phyloP scores from a whole-genome alignment of 2,888 invertebrate species.

The Sesia apiformis region DNA sequence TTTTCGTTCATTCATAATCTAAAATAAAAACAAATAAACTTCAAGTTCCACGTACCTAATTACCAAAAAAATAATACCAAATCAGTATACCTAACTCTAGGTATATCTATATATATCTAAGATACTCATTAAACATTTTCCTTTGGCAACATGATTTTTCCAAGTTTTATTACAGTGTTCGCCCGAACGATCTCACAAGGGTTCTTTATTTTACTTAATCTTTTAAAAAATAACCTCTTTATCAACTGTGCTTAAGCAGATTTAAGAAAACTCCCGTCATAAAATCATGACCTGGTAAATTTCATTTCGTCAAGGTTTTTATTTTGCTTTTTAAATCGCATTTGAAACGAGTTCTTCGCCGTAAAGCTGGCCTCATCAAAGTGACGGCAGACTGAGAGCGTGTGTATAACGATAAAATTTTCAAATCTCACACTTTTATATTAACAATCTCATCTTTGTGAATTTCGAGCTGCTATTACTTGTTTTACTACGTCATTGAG shows the following conservation, averaged over 20 bases:
- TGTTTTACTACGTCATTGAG: slow-evolving; percentile 21
- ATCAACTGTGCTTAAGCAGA: slow-evolving; percentile 15
- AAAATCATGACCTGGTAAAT: slow-evolving; percentile 14
- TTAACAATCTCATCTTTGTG: slow-evolving; percentile 23
- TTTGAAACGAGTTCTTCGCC: slow-evolving; percentile 26
- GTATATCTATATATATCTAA: no score
- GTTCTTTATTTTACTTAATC: slow-evolving; percentile 23
- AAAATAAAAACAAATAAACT: no score
- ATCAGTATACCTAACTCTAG: no score
- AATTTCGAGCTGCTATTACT: slow-evolving; percentile 22
- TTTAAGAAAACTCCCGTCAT: slow-evolving; percentile 3
- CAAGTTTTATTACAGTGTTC: background rate
- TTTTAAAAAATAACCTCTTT: slow-evolving; percentile 20
- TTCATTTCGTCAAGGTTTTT: slow-evolving; percentile 25
- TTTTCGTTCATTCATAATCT: no score
- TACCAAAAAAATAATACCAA: no score
- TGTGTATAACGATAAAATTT: slow-evolving; percentile 28
- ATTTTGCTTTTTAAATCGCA: slow-evolving; percentile 15
- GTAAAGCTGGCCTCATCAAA: slow-evolving; percentile 23
- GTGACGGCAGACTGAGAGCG: slow-evolving; percentile 17
- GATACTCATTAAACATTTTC: background rate
- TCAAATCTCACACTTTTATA: slow-evolving; percentile 30
- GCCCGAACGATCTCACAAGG: slow-evolving; percentile 13
- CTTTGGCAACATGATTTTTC: background rate
- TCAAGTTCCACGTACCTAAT: no score